Evolutionary conservation across 2,113 vertebrate species (phyloP).

Genomic region (Ariopsis seemanni): DNA sequence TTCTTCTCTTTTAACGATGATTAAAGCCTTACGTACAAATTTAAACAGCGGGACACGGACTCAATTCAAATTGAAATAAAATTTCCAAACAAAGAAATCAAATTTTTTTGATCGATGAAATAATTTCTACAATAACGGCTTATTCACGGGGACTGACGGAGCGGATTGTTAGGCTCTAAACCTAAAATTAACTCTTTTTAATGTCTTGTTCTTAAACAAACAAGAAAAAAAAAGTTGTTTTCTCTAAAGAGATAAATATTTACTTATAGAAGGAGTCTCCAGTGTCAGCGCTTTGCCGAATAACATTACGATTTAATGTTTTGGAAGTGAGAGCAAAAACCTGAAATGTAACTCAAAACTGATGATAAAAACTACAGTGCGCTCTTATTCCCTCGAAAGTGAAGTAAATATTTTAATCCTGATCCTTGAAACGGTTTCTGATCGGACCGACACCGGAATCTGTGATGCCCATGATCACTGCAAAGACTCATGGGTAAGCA

Average conservation of each 20-base stretch:
- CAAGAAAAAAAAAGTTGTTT: no score
- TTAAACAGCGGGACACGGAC: background rate
- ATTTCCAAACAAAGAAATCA: background rate
- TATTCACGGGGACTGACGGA: background rate
- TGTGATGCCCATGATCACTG: slow-evolving; percentile 1
- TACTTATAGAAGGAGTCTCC: background rate
- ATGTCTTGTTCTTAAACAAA: no score
- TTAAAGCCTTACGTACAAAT: background rate
- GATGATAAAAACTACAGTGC: background rate
- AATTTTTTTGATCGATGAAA: background rate
- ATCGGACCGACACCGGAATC: background rate
- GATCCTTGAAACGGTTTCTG: background rate
- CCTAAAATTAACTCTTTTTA: background rate
- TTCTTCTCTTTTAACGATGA: background rate
- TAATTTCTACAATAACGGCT: background rate
- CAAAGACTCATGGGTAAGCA: slow-evolving; percentile 34
- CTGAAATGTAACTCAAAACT: background rate
- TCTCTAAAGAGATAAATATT: background rate
- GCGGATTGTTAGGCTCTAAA: background rate
- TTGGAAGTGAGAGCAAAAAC: background rate
- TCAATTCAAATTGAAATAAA: background rate
- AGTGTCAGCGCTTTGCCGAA: background rate
- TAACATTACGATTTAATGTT: background rate
- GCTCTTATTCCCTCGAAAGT: background rate
- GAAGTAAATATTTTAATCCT: background rate